These are phyloP conservation scores for Drosophila orena DNA, from an alignment of 1,140 invertebrate species.

Conservation along the genomic window DNA sequence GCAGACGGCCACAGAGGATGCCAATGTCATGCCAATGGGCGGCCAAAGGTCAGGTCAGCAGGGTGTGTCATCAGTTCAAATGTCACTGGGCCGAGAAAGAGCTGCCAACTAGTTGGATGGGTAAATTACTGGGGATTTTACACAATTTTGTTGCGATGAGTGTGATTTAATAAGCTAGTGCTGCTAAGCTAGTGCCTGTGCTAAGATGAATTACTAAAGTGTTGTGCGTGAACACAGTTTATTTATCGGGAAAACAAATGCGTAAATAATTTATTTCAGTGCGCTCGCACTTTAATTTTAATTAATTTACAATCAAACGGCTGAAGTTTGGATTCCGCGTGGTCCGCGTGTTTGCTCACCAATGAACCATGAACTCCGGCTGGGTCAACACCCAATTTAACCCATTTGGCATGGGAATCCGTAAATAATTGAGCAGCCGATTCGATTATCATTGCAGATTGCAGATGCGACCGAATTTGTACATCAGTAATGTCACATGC, in stretches of 20 bases:
- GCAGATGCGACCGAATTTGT: background rate
- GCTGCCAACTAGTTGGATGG: no score
- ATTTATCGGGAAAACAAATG: background rate
- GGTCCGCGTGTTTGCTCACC: background rate
- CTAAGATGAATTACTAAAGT: background rate
- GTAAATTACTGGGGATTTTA: no score
- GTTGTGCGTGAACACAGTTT: background rate
- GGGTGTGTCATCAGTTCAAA: slow-evolving; percentile 31
- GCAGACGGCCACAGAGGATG: background rate
- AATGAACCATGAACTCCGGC: background rate
- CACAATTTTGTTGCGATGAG: no score
- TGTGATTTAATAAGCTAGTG: no score
- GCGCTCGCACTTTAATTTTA: background rate
- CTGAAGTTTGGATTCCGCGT: background rate
- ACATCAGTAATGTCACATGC: background rate
- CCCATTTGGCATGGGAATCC: background rate
- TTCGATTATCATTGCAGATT: slow-evolving; percentile 12
- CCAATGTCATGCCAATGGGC: slow-evolving; percentile 13
- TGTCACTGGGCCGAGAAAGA: slow-evolving; percentile 10
- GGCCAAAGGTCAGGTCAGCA: slow-evolving; percentile 32
- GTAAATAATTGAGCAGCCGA: slow-evolving; percentile 25
- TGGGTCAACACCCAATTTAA: background rate
- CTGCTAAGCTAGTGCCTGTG: no score
- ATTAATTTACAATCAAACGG: background rate
- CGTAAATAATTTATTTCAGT: background rate